phyloP scores from a whole-genome alignment of 2,113 vertebrate species.

The Morone chrysops region DNA sequence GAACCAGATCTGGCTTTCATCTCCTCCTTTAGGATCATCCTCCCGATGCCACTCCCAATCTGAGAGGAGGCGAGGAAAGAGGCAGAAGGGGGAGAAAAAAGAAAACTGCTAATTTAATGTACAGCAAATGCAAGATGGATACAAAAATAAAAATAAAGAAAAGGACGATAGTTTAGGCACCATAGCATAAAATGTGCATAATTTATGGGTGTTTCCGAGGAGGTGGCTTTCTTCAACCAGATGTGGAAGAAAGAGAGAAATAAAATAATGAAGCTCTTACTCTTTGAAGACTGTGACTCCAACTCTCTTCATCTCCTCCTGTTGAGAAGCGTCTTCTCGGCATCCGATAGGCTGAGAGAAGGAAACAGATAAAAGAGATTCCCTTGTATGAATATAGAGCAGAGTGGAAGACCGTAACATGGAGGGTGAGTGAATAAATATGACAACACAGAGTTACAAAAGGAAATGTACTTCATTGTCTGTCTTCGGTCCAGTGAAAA shows the following conservation, averaged over 20 bases:
- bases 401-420: conserved; percentile 26
- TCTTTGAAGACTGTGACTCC: conserved; percentile 84
- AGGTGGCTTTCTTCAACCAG: conserved; percentile 25
- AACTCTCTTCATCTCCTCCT: conserved; percentile 82
- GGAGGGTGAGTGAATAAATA: conserved; percentile 39
- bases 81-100: not conserved
- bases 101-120: conserved; percentile 36
- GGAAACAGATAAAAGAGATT: conserved; percentile 56
- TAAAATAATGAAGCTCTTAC: conserved; percentile 75
- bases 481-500: conserved; percentile 8
- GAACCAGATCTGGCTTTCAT: conserved; percentile 98
- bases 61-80: conserved; percentile 59
- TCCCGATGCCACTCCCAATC: conserved; percentile 97
- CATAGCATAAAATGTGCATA: conserved; percentile 34
- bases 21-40: conserved; percentile 98
- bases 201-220: conserved; percentile 57
- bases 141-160: conserved; percentile 21
- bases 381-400: conserved; percentile 25
- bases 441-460: conserved; percentile 44
- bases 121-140: conserved; percentile 4
- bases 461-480: conserved; percentile 11
- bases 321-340: conserved; percentile 80
- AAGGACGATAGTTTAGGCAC: not conserved
- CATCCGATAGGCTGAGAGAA: conserved; percentile 70
- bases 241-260: conserved; percentile 49